Evolutionary conservation across 1,140 invertebrate species (phyloP).

Genomic region (Pachyrhynchus sulphureomaculatus): DNA sequence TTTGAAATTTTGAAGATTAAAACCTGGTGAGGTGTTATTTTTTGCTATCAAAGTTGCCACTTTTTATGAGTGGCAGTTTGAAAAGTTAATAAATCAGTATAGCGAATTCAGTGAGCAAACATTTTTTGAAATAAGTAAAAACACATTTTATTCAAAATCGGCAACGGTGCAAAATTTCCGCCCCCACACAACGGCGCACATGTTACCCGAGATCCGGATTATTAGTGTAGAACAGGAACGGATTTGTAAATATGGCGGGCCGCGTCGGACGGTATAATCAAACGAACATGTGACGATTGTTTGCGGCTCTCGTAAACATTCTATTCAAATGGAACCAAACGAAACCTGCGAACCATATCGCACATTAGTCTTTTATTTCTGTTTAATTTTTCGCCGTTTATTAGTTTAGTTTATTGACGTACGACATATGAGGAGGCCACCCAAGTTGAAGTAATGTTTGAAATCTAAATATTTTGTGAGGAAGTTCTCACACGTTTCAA

Average conservation of each 20-base stretch:
- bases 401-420: slow-evolving; percentile 33
- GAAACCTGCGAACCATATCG: slow-evolving; percentile 32
- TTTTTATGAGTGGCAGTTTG: too few relatives aligned
- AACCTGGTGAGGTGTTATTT: too few relatives aligned
- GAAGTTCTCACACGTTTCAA: background rate
- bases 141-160: too few relatives aligned
- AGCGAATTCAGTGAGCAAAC: too few relatives aligned
- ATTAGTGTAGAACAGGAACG: slow-evolving; percentile 30
- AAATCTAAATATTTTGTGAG: too few relatives aligned
- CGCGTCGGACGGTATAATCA: slow-evolving; percentile 19
- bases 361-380: slow-evolving; percentile 30
- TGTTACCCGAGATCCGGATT: slow-evolving; percentile 32
- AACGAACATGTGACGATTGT: slow-evolving; percentile 34
- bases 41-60: too few relatives aligned
- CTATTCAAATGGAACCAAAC: slow-evolving; percentile 28
- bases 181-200: slow-evolving; percentile 30
- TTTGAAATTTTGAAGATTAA: too few relatives aligned
- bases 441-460: slow-evolving; percentile 14
- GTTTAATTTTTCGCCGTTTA: slow-evolving; percentile 21
- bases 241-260: slow-evolving; percentile 32
- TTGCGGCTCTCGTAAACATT: slow-evolving; percentile 30
- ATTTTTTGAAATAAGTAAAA: too few relatives aligned
- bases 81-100: too few relatives aligned
- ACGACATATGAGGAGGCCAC: slow-evolving; percentile 1
- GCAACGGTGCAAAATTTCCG: slow-evolving; percentile 3